Base-by-base conservation (phyloP, 2,113 vertebrate species). In the Dasyprocta punctata region DNA sequence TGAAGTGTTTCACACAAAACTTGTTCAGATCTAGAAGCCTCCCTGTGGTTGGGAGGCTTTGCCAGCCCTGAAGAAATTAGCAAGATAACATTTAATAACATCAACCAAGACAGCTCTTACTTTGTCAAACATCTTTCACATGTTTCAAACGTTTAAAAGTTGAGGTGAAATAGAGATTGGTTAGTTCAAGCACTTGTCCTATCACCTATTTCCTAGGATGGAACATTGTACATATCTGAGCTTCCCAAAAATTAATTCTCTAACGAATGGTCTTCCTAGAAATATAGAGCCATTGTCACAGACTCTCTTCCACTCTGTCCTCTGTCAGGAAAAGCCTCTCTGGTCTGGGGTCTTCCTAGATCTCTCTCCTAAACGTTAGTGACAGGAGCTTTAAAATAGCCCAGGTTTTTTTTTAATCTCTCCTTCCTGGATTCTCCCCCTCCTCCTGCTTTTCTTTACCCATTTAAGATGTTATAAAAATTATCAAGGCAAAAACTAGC, bases 11-110 rank as follows among this genome's bases (percentile, higher is more conserved):
- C 97, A 96, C 71, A 92, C 49, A 94, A 89, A 97, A 88, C 83
- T 30, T 85, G 24, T 86, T 92, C 95, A 92, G 89, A 96, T 96
- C 65, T 95, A 49, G 96, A 98, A 65, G 12, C 81, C 19, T 92
- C 84, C 58, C 93, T 90, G 96, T 47, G 95, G 87, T 97, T 93
- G 54, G 60, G 33, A 58, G 54, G 63, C 92, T 44, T n/a, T 97
- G 65, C 49, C 97, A 96, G 75, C 54, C 84, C 73, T 63, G 75
- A 96, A 73, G 88, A 96, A 98, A 98, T 97, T 97, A 97, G 92
- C 80, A 33, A 90, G 63, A 71, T 95, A 89, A 1, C 95, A 94
- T 98, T 98, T 98, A 98, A 97, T 96, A 94, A 75, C 69, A 95
- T n/a, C 77, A 77, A 94, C n/a, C 54, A 89, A 36, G 52, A 71